phyloP scores from a whole-genome alignment of 2,888 invertebrate genomes.

The Tholera decimalis region DNA sequence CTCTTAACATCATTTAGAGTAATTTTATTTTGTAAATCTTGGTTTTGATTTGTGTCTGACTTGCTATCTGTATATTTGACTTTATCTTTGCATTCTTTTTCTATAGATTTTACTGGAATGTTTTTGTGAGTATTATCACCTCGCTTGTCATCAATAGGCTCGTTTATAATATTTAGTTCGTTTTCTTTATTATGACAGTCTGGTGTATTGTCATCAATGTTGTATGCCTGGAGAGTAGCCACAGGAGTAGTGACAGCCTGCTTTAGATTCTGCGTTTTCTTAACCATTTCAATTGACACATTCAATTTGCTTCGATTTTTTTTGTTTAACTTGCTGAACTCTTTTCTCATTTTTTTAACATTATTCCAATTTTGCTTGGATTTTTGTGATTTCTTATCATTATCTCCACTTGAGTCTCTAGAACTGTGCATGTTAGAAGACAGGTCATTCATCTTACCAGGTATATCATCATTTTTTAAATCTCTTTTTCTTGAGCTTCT shows the following conservation, averaged over 20 bases:
- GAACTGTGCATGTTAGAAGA: constrained; percentile 70
- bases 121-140: constrained; percentile 10
- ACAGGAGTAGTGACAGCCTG: constrained; percentile 46
- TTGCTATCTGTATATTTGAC: neutral
- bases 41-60: constrained; percentile 18
- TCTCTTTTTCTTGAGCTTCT: constrained; percentile 84
- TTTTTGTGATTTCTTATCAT: constrained; percentile 74
- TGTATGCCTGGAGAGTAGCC: constrained; percentile 59
- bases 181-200: constrained; percentile 52
- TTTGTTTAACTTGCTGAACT: constrained; percentile 85
- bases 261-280: constrained; percentile 76
- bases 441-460: constrained; percentile 60
- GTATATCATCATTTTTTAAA: constrained; percentile 63
- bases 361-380: constrained; percentile 83
- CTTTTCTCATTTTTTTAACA: constrained; percentile 87
- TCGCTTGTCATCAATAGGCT: constrained; percentile 15
- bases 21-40: constrained; percentile 5
- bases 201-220: constrained; percentile 81
- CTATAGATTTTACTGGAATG: constrained; percentile 1
- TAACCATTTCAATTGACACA: constrained; percentile 87
- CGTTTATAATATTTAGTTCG: constrained; percentile 17
- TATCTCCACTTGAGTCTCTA: constrained; percentile 72
- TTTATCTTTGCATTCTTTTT: constrained; percentile 36
- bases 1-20: constrained; percentile 14
- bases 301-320: constrained; percentile 84